Base-by-base conservation (phyloP, 1,140 invertebrate species). In the Pseudomyrmex pallidus region DNA sequence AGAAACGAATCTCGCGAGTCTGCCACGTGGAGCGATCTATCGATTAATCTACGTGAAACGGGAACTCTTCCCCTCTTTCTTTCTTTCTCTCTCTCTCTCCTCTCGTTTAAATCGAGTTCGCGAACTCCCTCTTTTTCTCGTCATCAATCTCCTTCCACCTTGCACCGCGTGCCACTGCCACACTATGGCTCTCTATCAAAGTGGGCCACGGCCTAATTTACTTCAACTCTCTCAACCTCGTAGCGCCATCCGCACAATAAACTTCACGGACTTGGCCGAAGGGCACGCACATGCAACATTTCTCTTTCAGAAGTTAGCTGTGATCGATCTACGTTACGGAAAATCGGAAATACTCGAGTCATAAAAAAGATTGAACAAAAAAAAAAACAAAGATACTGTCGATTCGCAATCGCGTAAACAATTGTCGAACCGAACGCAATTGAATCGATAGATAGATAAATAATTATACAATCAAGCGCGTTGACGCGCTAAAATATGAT, bases 161-260 rank as follows among this genome's bases (percentile, higher is more conserved):
- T 1, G 44, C 44, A 17, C 57, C 10, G 50, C 64, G 61, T 74
- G 46, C 83, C 80, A 57, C 35, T 35, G 35, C 35, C 35, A 35
- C 35, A 35, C 86, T 82, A 76, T n/a, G 66, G 52, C 85, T 74
- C 82, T 85, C 78, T 86, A 80, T 90, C 87, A 90, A 94, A 93
- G 90, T 94, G 93, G 92, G 93, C 93, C 93, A 94, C 91, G 93
- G 92, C 91, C 92, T 90, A 94, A 94, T 94, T 94, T 91, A 90
- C 91, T 90, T 35, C 85, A 88, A 90, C 89, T 91, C 90, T 84
- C 87, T 88, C 85, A 91, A 73, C 89, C 90, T 91, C 76, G 74
- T 15, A 63, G 62, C 74, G 76, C 52, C 82, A 76, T 82, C 62
- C 78, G 84, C 70, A 82, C 80, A 77, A 89, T 87, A 86, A 90